Percentiles rank a stretch among this genome's conserved stretches.
phyloP scores from a whole-genome alignment of 2,797 vertebrate genomes.

The Intellagama lesueurii region DNA sequence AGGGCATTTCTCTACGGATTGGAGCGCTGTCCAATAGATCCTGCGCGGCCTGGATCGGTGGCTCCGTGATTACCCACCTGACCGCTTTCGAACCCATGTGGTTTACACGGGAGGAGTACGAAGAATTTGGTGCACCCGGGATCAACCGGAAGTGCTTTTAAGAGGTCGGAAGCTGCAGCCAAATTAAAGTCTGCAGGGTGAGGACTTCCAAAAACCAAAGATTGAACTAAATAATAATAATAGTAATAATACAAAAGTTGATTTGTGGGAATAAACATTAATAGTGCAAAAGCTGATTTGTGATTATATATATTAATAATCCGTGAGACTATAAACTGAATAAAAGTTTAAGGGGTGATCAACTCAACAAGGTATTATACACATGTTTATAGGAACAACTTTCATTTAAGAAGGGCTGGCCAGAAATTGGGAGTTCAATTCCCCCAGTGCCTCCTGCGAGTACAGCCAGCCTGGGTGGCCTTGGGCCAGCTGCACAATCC shows the following conservation, averaged over 20 bases:
- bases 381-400: not conserved
- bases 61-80: constrained; percentile 70
- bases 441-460: too few relatives aligned
- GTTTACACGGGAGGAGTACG: constrained; percentile 65
- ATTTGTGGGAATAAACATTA: too few relatives aligned
- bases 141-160: constrained; percentile 73
- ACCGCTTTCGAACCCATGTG: constrained; percentile 75
- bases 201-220: not conserved
- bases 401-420: not conserved
- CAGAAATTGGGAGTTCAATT: too few relatives aligned
- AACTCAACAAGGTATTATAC: not conserved
- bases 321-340: not conserved
- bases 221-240: not conserved
- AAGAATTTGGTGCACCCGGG: constrained; percentile 64
- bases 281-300: not conserved
- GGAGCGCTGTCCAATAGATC: constrained; percentile 55
- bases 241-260: too few relatives aligned
- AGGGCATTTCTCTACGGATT: constrained; percentile 61
- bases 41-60: constrained; percentile 60
- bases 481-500: too few relatives aligned
- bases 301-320: not conserved
- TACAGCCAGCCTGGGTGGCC: too few relatives aligned
- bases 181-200: not conserved
- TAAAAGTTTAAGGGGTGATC: not conserved
- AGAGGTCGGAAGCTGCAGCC: not conserved